phyloP scores from a whole-genome alignment of 2,888 invertebrate species.

The Xylota segnis region DNA sequence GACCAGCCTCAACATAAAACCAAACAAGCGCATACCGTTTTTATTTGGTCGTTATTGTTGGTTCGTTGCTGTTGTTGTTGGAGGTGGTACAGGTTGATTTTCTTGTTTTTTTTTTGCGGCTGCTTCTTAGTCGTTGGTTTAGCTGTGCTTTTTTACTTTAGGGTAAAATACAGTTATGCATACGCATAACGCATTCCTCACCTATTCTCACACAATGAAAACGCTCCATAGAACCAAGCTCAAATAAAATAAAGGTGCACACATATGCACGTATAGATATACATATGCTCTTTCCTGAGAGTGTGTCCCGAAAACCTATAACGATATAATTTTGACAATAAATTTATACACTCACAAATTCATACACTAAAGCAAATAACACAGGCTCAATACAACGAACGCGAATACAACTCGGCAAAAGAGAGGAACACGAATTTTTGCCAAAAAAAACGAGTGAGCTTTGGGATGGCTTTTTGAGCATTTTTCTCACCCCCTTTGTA shows the following conservation, averaged over 20 bases:
- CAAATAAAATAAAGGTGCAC: background rate
- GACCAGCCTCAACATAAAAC: conserved; percentile 76
- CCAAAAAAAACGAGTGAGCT: no score
- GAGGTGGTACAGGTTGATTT: conserved; percentile 52
- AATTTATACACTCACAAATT: background rate
- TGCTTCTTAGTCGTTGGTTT: conserved; percentile 27
- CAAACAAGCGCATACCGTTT: conserved; percentile 66
- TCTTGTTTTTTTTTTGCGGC: conserved; percentile 26
- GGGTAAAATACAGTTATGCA: conserved; percentile 54
- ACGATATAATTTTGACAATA: background rate
- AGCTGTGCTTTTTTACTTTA: conserved; percentile 45
- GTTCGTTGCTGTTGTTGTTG: conserved; percentile 37
- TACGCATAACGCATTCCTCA: conserved; percentile 54
- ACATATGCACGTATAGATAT: background rate
- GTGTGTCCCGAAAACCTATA: background rate
- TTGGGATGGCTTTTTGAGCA: no score
- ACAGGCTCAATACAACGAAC: no score
- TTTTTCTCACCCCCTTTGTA: no score
- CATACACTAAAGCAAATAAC: background rate
- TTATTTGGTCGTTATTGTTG: conserved; percentile 54
- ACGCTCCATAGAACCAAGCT: background rate
- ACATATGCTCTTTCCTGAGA: background rate
- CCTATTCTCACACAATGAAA: conserved; percentile 26
- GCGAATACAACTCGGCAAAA: no score
- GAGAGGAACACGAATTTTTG: no score